phyloP scores from a whole-genome alignment of 1,140 invertebrate species.

The Aphelenchoides fujianensis region DNA sequence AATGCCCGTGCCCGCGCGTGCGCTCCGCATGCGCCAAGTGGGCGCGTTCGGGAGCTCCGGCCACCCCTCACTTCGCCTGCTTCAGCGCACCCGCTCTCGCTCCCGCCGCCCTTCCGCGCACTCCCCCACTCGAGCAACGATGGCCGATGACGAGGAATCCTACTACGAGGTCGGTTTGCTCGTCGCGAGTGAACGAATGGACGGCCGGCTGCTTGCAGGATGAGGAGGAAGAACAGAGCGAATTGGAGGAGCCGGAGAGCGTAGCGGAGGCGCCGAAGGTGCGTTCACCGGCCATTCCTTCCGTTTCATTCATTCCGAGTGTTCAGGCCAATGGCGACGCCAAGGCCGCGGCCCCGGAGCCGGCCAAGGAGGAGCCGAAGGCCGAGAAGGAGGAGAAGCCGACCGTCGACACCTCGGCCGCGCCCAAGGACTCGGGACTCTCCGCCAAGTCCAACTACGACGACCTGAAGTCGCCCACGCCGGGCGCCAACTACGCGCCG shows the following conservation, averaged over 20 bases:
- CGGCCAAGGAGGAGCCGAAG: slow-evolving; percentile 5
- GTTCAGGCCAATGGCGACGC: slow-evolving; percentile 7
- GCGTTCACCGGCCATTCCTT: not conserved
- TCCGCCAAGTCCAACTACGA: not conserved
- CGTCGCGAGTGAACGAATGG: no score
- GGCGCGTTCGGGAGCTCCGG: not conserved
- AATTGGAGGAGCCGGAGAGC: slow-evolving; percentile 7
- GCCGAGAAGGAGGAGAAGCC: slow-evolving; percentile 4
- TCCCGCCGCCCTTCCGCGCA: not conserved
- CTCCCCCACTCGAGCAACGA: no score
- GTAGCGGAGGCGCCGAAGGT: slow-evolving; percentile 5
- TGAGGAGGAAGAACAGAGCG: slow-evolving; percentile 24
- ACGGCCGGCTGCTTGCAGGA: no score
- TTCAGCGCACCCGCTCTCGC: not conserved
- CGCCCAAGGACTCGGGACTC: not conserved
- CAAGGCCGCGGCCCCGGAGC: slow-evolving; percentile 15
- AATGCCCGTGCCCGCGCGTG: not conserved
- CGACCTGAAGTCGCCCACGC: slow-evolving; percentile 29
- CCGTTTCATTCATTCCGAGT: not conserved
- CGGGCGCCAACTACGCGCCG: slow-evolving; percentile 19
- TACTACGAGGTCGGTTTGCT: no score
- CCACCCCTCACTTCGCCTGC: not conserved
- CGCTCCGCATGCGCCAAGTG: not conserved
- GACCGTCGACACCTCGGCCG: not conserved
- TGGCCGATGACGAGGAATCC: not conserved